Evolutionary conservation across 1,140 invertebrate species (phyloP).

Genomic region (Bicyclus anynana): DNA sequence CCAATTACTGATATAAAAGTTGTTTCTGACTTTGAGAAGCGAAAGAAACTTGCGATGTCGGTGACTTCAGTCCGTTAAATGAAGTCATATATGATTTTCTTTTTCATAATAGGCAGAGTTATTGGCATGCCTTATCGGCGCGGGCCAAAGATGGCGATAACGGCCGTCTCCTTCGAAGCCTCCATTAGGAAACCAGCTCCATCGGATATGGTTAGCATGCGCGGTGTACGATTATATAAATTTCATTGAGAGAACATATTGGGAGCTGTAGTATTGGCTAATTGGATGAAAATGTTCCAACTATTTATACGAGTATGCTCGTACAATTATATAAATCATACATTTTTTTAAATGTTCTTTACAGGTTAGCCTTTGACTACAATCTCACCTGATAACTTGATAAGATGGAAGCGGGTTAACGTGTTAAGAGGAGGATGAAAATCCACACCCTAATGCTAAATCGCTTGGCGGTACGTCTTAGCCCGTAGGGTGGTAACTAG

Average conservation of each 20-base stretch:
- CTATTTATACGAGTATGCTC: too few relatives aligned
- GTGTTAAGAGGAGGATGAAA: too few relatives aligned
- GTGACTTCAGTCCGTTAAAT: conserved; percentile 7
- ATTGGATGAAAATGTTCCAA: background rate
- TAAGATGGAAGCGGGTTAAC: too few relatives aligned
- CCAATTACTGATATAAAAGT: background rate
- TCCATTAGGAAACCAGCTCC: conserved; percentile 42
- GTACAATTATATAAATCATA: too few relatives aligned
- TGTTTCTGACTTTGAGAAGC: background rate
- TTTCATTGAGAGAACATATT: background rate
- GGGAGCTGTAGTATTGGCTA: background rate
- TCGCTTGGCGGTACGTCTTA: too few relatives aligned
- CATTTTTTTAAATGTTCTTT: too few relatives aligned
- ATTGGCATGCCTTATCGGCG: conserved; percentile 34
- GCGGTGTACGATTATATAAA: conserved; percentile 30
- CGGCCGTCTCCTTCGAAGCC: conserved; percentile 34
- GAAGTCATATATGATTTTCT: conserved; percentile 34
- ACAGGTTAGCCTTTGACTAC: too few relatives aligned
- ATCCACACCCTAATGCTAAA: too few relatives aligned
- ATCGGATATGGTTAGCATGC: conserved; percentile 27
- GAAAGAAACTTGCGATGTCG: background rate
- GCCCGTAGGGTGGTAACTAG: too few relatives aligned
- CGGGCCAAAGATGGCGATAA: conserved; percentile 44
- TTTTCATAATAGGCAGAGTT: conserved; percentile 32
- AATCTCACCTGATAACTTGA: too few relatives aligned